A percentile compares a stretch with the other conserved stretches of the same genome.
phyloP scores from a whole-genome alignment of 2,888 invertebrate species.

The Rhodophaea formosa region DNA sequence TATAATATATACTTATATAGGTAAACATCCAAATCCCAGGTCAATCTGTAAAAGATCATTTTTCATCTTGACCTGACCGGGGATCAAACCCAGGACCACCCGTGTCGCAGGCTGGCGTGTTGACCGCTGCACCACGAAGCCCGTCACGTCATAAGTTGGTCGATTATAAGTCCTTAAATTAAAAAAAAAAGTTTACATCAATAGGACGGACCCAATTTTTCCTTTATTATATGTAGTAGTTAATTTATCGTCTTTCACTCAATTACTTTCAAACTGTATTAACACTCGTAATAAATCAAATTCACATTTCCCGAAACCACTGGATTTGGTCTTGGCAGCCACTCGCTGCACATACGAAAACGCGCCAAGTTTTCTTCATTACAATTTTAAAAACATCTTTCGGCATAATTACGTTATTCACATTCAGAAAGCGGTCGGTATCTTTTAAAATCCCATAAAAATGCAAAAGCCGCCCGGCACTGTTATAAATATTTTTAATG shows the following conservation, averaged over 20 bases:
- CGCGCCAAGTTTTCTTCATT: slow-evolving; percentile 28
- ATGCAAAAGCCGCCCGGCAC: slow-evolving; percentile 57
- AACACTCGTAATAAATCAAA: slow-evolving; percentile 5
- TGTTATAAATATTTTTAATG: slow-evolving; percentile 76
- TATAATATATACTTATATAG: no score
- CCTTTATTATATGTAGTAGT: neutral
- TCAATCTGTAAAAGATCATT: no score
- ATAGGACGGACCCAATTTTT: no score
- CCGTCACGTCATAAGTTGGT: no score
- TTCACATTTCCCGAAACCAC: slow-evolving; percentile 16
- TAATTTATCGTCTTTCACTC: neutral
- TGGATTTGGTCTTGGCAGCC: slow-evolving; percentile 1
- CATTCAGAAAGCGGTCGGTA: slow-evolving; percentile 36
- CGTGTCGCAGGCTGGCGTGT: no score
- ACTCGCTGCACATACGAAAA: slow-evolving; percentile 15
- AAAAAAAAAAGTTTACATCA: no score
- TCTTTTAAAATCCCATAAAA: slow-evolving; percentile 66
- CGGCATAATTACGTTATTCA: slow-evolving; percentile 33
- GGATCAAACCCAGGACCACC: no score
- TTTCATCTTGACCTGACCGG: no score
- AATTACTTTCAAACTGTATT: slow-evolving; percentile 7
- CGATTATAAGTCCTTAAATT: no score
- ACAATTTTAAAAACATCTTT: slow-evolving; percentile 36
- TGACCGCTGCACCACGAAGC: no score
- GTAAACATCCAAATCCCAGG: no score